Base-by-base conservation (phyloP, 1,140 invertebrate species). In the Coelopa frigida region DNA sequence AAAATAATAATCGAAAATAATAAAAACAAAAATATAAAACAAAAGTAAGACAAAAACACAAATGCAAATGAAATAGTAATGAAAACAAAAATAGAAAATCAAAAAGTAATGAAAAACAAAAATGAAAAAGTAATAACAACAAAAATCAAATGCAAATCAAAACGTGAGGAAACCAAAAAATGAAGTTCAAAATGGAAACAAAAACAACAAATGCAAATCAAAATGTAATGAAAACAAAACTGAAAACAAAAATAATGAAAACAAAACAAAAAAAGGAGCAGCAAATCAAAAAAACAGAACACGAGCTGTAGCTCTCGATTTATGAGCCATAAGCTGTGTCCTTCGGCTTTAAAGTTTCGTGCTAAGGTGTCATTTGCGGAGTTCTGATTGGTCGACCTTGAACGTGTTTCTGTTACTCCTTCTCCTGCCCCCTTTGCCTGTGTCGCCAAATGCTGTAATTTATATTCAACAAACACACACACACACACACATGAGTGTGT, bases 361-460 rank as follows among this genome's bases (percentile, higher is more conserved):
- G 36, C 20, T 38, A 38, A 38, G 36, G 36, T 22, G 24, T 22
- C 36, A 38, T 38, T 38, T 22, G 24, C 22, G 22, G 24, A 27
- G 18, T 17, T 41, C 18, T 23, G 39, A 23, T 24, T 41, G 11
- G 11, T 14, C 18, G 18, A 41, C 39, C 39, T 41, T 41, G 24
- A 15, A 23, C 11, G 18, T 14, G 11, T 41, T 41, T 41, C 24
- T 11, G 18, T 27, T 24, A 27, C 18, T 11, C 5, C 24, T 18
- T 5, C 12, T 41, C 4, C 12, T 8, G 4, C 14, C 15, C 1
- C 3, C 12, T 5, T 41, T 27, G 27, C 27, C 7, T 29, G 7
- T 42, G n/a, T n/a, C n/a, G n/a, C n/a, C n/a, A n/a, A n/a, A n/a
- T n/a, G n/a, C n/a, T n/a, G n/a, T n/a, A n/a, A n/a, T n/a, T n/a